These are phyloP conservation scores for Anastrepha obliqua DNA, from an alignment of 1,140 invertebrate species.

Conservation along the genomic window DNA sequence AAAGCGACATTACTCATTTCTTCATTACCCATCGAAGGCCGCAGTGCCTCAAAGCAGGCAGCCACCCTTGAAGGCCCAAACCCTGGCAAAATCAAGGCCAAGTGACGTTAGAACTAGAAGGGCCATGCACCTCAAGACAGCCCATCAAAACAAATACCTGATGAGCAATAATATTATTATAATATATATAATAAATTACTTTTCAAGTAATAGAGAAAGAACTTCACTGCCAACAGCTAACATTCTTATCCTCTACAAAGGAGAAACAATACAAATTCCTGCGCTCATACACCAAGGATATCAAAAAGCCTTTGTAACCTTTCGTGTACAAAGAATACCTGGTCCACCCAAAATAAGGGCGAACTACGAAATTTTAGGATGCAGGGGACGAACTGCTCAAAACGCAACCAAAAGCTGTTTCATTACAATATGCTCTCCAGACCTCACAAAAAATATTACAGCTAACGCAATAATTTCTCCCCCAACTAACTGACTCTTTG, in stretches of 20 bases:
- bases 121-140: background rate
- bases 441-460: too few species aligned
- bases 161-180: too few species aligned
- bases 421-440: too few species aligned
- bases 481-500: too few species aligned
- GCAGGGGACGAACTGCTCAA: background rate
- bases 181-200: too few species aligned
- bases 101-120: background rate
- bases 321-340: background rate
- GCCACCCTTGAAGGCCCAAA: background rate
- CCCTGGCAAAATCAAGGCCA: background rate
- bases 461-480: too few species aligned
- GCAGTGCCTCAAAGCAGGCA: background rate
- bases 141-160: background rate
- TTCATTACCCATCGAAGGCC: background rate
- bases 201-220: background rate
- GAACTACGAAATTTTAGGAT: background rate
- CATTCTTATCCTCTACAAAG: background rate
- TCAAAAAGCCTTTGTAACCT: background rate
- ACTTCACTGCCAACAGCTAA: background rate
- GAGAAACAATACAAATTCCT: background rate
- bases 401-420: background rate
- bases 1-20: constrained; percentile 1
- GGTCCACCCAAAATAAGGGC: background rate
- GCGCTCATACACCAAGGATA: background rate